Base-by-base conservation (phyloP, 1,140 invertebrate species). In the Drosophila sechellia region DNA sequence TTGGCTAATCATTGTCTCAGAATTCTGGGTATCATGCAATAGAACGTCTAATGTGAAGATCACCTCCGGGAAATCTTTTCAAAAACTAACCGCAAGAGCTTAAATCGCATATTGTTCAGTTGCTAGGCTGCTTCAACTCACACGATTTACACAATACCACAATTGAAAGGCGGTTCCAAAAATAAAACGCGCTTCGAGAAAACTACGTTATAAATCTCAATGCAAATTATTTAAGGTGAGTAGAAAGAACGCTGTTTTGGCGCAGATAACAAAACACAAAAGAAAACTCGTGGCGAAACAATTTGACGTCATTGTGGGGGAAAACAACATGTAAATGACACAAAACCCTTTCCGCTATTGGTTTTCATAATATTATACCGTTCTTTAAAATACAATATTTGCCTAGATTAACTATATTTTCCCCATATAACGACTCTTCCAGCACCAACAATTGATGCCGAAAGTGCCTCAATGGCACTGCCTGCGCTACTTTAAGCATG, bases 391-490 rank as follows among this genome's bases (percentile, higher is more conserved):
- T 13, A 4, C 11, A 39, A 12, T 39, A 39, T 5, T 13, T 3
- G 13, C 10, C 5, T 13, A 39, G 12, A 39, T 39, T 5, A 12
- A 4, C 4, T 39, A 13, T 13, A 39, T 13, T 39, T 39, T 3
- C 37, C 0, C 37, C 10, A 31, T 31, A 31, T 31, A 31, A 31
- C 8, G 1, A 6, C 31, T 31, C 49, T 57, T 58, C 0, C 40
- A 92, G 90, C 86, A 92, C 57, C 84, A 90, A 72, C 87, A 89
- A 56, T 72, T 91, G 37, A 90, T 91, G 85, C 87, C 90, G 39
- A 92, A 92, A 75, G 94, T 96, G 60, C 96, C 96, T 4, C 96
- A 96, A 81, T 96, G 95, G 95, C 96, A 96, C 89, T 96, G 96
- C 91, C 93, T 96, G 79, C 93, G 96, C 61, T 96, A 96, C 90